These are phyloP conservation scores for Plemyria rubiginata DNA, from an alignment of 2,888 invertebrate genomes.

Conservation along the genomic window DNA sequence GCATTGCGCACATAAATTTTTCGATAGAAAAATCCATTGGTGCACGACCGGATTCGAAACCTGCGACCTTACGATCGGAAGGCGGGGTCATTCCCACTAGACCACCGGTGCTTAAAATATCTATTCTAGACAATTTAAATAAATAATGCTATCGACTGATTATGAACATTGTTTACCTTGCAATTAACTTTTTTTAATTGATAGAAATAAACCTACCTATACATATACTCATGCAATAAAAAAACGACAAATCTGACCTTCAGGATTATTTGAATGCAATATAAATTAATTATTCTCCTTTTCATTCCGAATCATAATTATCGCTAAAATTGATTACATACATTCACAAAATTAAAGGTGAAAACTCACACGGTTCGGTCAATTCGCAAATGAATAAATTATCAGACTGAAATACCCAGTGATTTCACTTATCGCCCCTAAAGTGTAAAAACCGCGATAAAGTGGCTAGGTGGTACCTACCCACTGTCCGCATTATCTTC, in stretches of 20 bases:
- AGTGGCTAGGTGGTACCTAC: slow-evolving; percentile 48
- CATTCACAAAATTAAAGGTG: slow-evolving; percentile 2
- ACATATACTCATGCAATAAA: background rate
- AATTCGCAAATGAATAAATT: slow-evolving; percentile 37
- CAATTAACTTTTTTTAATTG: no score
- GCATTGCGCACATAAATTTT: no score
- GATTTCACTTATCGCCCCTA: slow-evolving; percentile 68
- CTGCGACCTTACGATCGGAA: no score
- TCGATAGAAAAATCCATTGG: no score
- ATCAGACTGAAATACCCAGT: slow-evolving; percentile 46
- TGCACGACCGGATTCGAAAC: no score
- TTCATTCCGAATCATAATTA: slow-evolving; percentile 23
- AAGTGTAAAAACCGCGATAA: slow-evolving; percentile 79
- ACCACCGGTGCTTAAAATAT: no score
- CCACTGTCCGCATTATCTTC: slow-evolving; percentile 49
- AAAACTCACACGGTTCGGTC: slow-evolving; percentile 22
- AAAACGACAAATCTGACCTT: background rate
- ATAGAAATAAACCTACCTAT: no score
- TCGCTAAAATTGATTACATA: slow-evolving; percentile 11
- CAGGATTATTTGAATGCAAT: slow-evolving; percentile 6
- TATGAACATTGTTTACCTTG: no score
- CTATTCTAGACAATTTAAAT: no score
- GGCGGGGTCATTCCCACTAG: no score
- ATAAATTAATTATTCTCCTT: slow-evolving; percentile 16
- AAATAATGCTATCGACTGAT: no score